These are phyloP conservation scores for Phylloscopus trochilus DNA, from an alignment of 2,113 vertebrate genomes.

Conservation along the genomic window DNA sequence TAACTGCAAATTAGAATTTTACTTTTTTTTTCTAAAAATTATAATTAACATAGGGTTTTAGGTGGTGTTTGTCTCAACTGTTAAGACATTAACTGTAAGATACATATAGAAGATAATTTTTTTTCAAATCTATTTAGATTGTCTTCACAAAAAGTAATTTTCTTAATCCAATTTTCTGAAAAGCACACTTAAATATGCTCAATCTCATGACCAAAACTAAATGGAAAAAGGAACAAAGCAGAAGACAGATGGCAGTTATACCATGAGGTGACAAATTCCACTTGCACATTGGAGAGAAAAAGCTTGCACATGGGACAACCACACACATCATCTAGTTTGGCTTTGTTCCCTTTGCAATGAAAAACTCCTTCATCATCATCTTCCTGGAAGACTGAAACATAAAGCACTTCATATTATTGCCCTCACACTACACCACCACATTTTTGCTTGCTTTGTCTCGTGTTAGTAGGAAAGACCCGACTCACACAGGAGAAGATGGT, in stretches of 20 bases:
- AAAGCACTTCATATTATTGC: not conserved
- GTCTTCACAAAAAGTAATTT: not conserved
- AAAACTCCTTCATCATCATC: not conserved
- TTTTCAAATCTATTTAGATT: not conserved
- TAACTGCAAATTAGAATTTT: not conserved
- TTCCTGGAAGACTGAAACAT: not conserved
- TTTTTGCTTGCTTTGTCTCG: not conserved
- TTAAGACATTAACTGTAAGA: not conserved
- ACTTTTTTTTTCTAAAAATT: not conserved
- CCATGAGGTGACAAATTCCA: not conserved
- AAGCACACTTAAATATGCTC: not conserved
- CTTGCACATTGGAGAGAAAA: not conserved
- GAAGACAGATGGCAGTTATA: not conserved
- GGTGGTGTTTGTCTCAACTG: not conserved
- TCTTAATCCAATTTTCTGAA: not conserved
- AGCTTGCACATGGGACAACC: not conserved
- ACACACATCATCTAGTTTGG: not conserved
- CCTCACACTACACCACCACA: not conserved
- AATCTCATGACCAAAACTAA: not conserved
- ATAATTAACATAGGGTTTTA: not conserved
- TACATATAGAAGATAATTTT: not conserved
- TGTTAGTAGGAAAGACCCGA: not conserved
- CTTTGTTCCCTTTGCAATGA: not conserved
- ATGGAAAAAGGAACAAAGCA: not conserved
- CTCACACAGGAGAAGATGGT: not conserved